Conservation (phyloP, 2,888 invertebrate species). For the Odontocolon sp. region DNA sequence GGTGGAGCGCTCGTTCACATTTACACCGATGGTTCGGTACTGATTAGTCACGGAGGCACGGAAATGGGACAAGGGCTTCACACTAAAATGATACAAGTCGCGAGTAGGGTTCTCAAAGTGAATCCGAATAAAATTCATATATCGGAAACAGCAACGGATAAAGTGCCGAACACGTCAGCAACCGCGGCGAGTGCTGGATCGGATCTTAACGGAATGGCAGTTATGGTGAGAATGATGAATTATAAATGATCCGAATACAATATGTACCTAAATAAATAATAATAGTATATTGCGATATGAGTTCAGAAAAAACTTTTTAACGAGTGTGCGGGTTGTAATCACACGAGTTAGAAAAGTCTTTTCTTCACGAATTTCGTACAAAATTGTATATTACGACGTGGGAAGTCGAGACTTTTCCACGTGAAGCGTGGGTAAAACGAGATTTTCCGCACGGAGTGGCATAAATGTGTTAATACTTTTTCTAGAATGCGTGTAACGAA, state of each 20-base stretch:
- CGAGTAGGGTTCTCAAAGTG: conserved; percentile 88
- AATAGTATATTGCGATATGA: too few relatives aligned
- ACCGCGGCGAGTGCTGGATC: conserved; percentile 95
- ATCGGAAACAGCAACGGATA: conserved; percentile 92
- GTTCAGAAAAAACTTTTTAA: too few relatives aligned
- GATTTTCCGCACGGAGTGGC: too few relatives aligned
- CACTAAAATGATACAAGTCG: conserved; percentile 97
- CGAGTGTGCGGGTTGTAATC: too few relatives aligned
- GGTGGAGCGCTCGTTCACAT: conserved; percentile 93
- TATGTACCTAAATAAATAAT: too few relatives aligned
- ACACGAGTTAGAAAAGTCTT: too few relatives aligned
- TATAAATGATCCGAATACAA: too few relatives aligned
- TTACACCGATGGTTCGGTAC: conserved; percentile 94
- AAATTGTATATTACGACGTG: too few relatives aligned
- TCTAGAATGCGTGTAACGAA: conserved; percentile 89
- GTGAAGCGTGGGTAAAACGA: too few relatives aligned
- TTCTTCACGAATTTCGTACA: too few relatives aligned
- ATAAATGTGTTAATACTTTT: conserved; percentile 43
- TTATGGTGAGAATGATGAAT: conserved; percentile 82
- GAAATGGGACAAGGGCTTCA: conserved; percentile 99
- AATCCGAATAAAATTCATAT: conserved; percentile 89
- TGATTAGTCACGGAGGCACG: conserved; percentile 94
- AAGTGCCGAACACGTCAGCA: conserved; percentile 94
- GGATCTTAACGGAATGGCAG: conserved; percentile 96
- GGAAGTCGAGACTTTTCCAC: too few relatives aligned